Conservation (phyloP, 2,888 invertebrate species). For the Harpalus rufipes region DNA sequence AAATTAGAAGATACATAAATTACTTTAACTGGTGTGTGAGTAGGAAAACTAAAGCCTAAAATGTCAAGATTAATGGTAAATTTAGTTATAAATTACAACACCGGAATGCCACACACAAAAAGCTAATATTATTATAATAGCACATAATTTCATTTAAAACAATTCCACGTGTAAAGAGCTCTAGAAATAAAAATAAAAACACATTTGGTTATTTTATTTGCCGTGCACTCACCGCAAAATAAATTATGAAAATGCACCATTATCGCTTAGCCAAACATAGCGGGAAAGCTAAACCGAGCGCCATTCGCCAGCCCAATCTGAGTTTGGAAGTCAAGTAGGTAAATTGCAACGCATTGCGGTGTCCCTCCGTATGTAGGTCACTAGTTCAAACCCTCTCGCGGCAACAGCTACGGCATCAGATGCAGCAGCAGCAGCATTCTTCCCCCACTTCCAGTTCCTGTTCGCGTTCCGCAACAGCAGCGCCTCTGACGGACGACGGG, state of each 20-base stretch:
- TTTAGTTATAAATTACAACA: too few relatives aligned
- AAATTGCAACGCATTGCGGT: slow-evolving; percentile 60
- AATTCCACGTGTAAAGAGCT: too few relatives aligned
- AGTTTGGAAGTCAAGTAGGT: slow-evolving; percentile 31
- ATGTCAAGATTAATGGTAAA: too few relatives aligned
- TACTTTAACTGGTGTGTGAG: too few relatives aligned
- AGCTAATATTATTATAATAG: too few relatives aligned
- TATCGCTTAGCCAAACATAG: neutral
- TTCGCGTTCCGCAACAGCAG: slow-evolving; percentile 46
- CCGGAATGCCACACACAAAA: too few relatives aligned
- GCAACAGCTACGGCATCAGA: slow-evolving; percentile 8
- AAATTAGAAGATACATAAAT: too few relatives aligned
- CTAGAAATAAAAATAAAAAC: neutral
- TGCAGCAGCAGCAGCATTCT: slow-evolving; percentile 30
- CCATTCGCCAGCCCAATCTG: neutral
- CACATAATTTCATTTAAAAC: too few relatives aligned
- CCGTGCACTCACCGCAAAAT: neutral
- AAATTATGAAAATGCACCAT: neutral
- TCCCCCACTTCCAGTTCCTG: slow-evolving; percentile 19
- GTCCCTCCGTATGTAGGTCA: slow-evolving; percentile 63
- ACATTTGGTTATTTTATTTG: neutral
- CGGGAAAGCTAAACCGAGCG: neutral
- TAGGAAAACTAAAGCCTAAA: too few relatives aligned
- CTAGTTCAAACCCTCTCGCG: slow-evolving; percentile 55
- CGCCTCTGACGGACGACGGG: neutral